Percentiles rank a stretch among this genome's conserved stretches.
Evolutionary conservation across 1,140 invertebrate genomes (phyloP).

Genomic region (Saccostrea cuccullata): DNA sequence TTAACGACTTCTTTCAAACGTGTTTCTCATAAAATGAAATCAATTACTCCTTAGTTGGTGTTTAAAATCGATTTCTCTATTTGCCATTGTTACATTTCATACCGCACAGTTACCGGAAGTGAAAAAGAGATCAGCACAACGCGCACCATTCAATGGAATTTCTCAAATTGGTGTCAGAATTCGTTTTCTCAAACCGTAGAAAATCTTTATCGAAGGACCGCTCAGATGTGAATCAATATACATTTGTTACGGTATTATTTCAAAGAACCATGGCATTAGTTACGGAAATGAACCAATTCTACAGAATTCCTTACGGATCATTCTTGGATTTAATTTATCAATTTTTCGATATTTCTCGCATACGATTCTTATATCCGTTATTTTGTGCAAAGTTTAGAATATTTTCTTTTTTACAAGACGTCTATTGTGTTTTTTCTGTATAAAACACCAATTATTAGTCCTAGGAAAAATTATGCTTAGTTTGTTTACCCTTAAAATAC

Average conservation of each 20-base stretch:
- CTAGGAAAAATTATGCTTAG: background rate
- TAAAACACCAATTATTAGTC: background rate
- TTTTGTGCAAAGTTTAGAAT: background rate
- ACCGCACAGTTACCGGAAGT: background rate
- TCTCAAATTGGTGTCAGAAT: constrained; percentile 35
- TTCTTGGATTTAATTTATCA: background rate
- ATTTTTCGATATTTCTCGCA: background rate
- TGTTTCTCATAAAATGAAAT: background rate
- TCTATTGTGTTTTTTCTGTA: background rate
- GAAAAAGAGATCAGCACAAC: background rate
- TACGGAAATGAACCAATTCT: background rate
- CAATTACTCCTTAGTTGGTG: constrained; percentile 6
- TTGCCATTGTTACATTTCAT: constrained; percentile 22
- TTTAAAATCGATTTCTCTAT: background rate
- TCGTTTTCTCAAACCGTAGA: background rate
- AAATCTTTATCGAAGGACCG: background rate
- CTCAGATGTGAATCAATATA: background rate
- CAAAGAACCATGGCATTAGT: background rate
- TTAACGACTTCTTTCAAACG: background rate
- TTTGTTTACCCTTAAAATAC: background rate
- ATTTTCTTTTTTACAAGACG: background rate
- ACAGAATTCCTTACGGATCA: background rate
- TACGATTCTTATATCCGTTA: background rate
- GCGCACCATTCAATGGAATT: constrained; percentile 10
- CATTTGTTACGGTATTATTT: background rate